A percentile compares a stretch with the other conserved stretches of the same genome.
phyloP scores from a whole-genome alignment of 2,888 invertebrate species.

The Xestia rhomboidea region DNA sequence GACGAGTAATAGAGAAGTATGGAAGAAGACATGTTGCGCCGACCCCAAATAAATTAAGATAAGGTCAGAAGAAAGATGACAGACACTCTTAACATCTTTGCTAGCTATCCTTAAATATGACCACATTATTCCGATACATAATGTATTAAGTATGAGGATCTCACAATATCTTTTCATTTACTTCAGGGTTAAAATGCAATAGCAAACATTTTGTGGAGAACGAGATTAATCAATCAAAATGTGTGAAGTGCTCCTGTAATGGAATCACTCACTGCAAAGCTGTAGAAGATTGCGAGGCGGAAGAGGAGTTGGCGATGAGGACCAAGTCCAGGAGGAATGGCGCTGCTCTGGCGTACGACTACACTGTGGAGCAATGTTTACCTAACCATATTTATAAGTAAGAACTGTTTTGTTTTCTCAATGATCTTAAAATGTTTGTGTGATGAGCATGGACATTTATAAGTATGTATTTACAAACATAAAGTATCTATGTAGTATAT shows the following conservation, averaged over 20 bases:
- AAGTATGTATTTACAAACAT: too few species aligned
- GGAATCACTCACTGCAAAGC: conserved; percentile 61
- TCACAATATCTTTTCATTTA: background rate
- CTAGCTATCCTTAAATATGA: background rate
- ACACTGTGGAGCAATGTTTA: conserved; percentile 69
- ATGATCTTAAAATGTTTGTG: too few species aligned
- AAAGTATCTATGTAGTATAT: too few species aligned
- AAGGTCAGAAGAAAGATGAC: background rate
- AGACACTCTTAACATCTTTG: background rate
- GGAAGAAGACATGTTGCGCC: background rate
- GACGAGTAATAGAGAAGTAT: too few species aligned
- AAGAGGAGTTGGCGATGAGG: conserved; percentile 40
- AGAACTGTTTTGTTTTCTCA: conserved; percentile 21
- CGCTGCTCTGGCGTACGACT: conserved; percentile 61
- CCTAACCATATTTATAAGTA: conserved; percentile 78
- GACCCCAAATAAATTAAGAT: background rate
- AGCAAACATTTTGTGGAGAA: conserved; percentile 31
- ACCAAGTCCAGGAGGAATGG: conserved; percentile 25
- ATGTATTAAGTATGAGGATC: background rate
- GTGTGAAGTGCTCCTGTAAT: conserved; percentile 71
- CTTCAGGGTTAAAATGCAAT: conserved; percentile 54
- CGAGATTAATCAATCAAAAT: conserved; percentile 51
- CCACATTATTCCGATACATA: background rate
- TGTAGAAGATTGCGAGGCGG: conserved; percentile 55
- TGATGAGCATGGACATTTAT: too few species aligned